Evolutionary conservation across 2,888 invertebrate species (phyloP).

Genomic region (Ochropleura plecta): DNA sequence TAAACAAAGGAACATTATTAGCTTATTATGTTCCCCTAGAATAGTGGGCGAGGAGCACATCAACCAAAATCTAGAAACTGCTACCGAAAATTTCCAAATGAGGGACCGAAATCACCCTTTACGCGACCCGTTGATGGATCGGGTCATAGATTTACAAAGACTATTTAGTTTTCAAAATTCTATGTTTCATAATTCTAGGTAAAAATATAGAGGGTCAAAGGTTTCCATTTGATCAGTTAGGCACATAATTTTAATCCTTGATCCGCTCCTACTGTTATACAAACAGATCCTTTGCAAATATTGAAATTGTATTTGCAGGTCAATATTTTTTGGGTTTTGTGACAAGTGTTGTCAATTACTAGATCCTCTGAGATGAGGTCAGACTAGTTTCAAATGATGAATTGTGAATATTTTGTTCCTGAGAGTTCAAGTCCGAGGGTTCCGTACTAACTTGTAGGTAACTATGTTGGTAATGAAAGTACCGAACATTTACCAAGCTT

Average conservation of each 20-base stretch:
- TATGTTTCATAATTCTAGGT: slow-evolving; percentile 9
- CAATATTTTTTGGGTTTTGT: slow-evolving; percentile 51
- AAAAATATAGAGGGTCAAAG: slow-evolving; percentile 26
- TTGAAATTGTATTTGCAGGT: slow-evolving; percentile 61
- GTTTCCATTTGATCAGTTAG: slow-evolving; percentile 39
- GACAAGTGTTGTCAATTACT: slow-evolving; percentile 51
- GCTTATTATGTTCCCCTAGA: neutral
- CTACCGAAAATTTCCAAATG: neutral
- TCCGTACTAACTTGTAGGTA: too few species aligned
- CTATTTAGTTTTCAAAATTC: slow-evolving; percentile 8
- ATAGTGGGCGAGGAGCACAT: neutral
- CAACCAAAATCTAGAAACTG: too few species aligned
- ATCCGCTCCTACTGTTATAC: slow-evolving; percentile 30
- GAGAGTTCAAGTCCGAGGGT: too few species aligned
- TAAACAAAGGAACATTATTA: neutral
- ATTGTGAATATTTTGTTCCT: neutral
- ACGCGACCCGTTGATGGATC: neutral
- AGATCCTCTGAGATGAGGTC: slow-evolving; percentile 7
- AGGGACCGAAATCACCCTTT: neutral
- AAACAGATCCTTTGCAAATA: slow-evolving; percentile 64
- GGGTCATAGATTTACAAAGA: neutral
- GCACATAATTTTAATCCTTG: slow-evolving; percentile 42
- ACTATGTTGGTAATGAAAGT: too few species aligned
- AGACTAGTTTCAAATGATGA: neutral
- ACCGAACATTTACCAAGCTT: too few species aligned